Evolutionary conservation across 1,140 invertebrate genomes (phyloP).

Genomic region (Drosophila nasuta): DNA sequence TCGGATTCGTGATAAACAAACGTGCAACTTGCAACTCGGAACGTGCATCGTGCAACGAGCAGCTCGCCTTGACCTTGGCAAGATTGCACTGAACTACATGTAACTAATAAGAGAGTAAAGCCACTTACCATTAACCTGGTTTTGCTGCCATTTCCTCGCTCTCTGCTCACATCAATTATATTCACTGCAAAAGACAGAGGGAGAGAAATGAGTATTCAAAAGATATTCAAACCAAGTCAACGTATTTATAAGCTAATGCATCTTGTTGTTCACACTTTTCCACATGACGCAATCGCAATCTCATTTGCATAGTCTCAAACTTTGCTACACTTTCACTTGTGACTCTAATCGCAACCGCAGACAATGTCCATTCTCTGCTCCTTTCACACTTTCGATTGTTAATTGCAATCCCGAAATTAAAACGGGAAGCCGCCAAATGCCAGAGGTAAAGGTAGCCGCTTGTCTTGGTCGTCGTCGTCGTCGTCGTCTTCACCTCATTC

Average conservation of each 20-base stretch:
- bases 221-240: background rate
- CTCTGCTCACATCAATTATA: background rate
- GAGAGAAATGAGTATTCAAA: background rate
- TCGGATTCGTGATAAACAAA: constrained; percentile 30
- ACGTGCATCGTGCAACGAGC: background rate
- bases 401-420: constrained; percentile 62
- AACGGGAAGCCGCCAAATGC: constrained; percentile 34
- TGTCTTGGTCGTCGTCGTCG: background rate
- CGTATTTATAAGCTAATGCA: background rate
- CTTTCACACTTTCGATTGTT: constrained; percentile 77
- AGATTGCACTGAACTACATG: background rate
- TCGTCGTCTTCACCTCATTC: background rate
- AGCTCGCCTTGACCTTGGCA: constrained; percentile 29
- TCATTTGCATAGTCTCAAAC: background rate
- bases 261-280: background rate
- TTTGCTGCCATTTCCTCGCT: background rate
- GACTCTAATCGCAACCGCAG: constrained; percentile 33
- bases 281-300: background rate
- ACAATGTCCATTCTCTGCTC: constrained; percentile 36
- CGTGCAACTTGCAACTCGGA: background rate
- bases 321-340: constrained; percentile 44
- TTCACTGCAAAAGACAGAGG: background rate
- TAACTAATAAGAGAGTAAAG: constrained; percentile 7
- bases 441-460: constrained; percentile 26
- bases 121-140: constrained; percentile 7